A percentile compares a stretch with the other conserved stretches of the same genome.
Conservation (phyloP, 2,888 invertebrate genomes). For the Dryobotodes eremita region DNA sequence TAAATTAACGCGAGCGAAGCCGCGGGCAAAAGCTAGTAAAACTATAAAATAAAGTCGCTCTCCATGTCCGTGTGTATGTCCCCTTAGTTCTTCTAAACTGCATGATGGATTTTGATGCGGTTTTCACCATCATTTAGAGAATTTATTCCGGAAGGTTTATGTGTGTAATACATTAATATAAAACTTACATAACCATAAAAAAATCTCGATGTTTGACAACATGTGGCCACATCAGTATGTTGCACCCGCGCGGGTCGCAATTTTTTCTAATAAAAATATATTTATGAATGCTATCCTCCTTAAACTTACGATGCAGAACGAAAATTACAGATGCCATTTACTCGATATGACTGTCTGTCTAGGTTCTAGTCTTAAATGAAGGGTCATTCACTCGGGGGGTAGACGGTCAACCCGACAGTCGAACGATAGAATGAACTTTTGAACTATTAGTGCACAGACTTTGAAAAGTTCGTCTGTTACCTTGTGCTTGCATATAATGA, state of each 20-base stretch:
- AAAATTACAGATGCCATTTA: not conserved
- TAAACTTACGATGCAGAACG: constrained; percentile 11
- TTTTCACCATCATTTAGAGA: too few relatives aligned
- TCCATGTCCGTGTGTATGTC: too few relatives aligned
- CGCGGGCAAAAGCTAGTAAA: too few relatives aligned
- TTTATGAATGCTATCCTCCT: not conserved
- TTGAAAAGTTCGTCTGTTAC: constrained; percentile 7
- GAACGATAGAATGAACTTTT: constrained; percentile 34
- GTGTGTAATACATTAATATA: too few relatives aligned
- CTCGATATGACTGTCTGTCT: constrained; percentile 4
- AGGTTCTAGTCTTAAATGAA: constrained; percentile 6
- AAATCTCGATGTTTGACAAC: not conserved
- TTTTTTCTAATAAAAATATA: not conserved
- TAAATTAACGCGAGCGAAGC: too few relatives aligned
- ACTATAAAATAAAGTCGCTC: too few relatives aligned
- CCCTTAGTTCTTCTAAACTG: too few relatives aligned
- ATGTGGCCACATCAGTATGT: not conserved
- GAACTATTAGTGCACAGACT: constrained; percentile 12
- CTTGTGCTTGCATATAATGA: not conserved
- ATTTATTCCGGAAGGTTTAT: too few relatives aligned
- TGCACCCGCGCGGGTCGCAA: not conserved
- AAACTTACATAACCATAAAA: too few relatives aligned
- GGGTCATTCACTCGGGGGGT: constrained; percentile 31
- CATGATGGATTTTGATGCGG: too few relatives aligned
- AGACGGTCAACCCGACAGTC: constrained; percentile 19